phyloP scores from a whole-genome alignment of 2,797 vertebrate species.

The Melopsittacus undulatus region DNA sequence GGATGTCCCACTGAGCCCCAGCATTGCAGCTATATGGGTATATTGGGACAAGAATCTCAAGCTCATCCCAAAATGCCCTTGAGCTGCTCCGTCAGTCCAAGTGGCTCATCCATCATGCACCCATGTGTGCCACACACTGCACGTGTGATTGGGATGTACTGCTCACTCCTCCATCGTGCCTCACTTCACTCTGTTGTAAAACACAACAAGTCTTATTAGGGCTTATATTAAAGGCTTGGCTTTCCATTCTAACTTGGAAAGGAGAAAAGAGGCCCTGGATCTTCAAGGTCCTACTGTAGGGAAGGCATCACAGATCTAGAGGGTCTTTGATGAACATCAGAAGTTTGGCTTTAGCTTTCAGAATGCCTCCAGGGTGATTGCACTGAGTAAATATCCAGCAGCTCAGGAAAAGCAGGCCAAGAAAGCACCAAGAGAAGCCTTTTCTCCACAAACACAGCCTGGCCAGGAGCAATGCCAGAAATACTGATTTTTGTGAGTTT shows the following conservation, averaged over 20 bases:
- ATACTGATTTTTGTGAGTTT: background rate
- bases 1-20: background rate
- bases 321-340: background rate
- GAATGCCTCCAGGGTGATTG: background rate
- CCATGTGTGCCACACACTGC: accelerated
- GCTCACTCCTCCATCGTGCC: background rate
- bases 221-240: background rate
- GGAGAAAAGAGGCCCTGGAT: background rate
- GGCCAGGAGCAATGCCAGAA: background rate
- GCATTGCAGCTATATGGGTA: background rate
- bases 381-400: background rate
- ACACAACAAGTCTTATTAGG: background rate
- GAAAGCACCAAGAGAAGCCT: background rate
- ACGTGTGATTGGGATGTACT: accelerated
- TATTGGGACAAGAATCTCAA: background rate
- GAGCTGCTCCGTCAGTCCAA: background rate
- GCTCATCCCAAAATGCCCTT: background rate
- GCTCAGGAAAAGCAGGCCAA: background rate
- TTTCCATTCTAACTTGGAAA: background rate
- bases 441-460: background rate
- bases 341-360: background rate
- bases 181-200: accelerated
- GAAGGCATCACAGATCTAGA: background rate
- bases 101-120: accelerated
- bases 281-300: background rate